phyloP scores from a whole-genome alignment of 1,140 invertebrate species.

The Bombus fervidus region DNA sequence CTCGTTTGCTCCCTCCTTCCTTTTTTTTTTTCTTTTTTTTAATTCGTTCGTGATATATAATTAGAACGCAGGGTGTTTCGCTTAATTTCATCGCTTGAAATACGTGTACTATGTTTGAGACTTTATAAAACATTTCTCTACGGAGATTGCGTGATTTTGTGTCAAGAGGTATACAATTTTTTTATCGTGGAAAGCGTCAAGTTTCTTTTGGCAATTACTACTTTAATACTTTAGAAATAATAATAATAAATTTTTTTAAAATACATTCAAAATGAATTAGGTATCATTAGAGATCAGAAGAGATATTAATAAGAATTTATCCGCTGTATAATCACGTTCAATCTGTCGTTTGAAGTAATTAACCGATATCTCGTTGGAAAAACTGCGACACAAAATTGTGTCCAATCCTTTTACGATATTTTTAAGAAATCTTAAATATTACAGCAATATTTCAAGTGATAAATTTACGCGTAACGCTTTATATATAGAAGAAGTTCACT shows the following conservation, averaged over 20 bases:
- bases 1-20: neutral
- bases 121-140: neutral
- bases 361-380: too few species aligned
- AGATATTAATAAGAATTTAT: too few species aligned
- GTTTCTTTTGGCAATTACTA: too few species aligned
- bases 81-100: neutral
- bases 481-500: neutral
- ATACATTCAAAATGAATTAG: too few species aligned
- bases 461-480: neutral
- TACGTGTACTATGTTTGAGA: neutral
- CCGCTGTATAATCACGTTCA: too few species aligned
- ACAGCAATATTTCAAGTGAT: neutral
- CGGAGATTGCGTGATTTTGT: neutral
- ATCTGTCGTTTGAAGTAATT: neutral
- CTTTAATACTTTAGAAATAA: too few species aligned
- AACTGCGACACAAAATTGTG: neutral
- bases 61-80: neutral
- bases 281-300: too few species aligned
- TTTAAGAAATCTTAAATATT: neutral
- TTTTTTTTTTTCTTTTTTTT: neutral
- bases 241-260: accelerated
- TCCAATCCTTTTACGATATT: neutral
- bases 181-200: too few species aligned
- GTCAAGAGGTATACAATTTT: too few species aligned
- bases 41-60: too few species aligned